Evolutionary conservation across 2,797 vertebrate genomes (phyloP).

Genomic region (Allobates femoralis): DNA sequence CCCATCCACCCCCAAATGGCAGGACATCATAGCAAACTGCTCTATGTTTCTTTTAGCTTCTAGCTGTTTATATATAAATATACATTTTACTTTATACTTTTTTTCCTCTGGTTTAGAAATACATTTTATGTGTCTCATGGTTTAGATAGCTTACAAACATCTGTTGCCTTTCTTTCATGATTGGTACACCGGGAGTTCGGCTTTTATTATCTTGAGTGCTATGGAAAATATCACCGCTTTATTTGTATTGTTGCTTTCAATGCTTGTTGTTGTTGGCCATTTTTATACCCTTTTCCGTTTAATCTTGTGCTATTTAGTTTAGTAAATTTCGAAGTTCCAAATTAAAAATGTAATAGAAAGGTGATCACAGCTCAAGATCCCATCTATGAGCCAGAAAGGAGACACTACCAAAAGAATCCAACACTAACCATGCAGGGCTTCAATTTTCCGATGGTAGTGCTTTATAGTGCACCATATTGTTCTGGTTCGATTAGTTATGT

Average conservation of each 20-base stretch:
- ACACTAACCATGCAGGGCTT: no score
- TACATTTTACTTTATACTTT: background rate
- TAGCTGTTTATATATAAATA: constrained; percentile 28
- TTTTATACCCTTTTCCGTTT: no score
- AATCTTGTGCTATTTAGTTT: no score
- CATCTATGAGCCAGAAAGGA: no score
- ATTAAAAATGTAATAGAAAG: no score
- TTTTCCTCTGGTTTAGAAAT: background rate
- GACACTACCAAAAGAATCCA: no score
- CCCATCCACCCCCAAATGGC: background rate
- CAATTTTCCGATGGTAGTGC: no score
- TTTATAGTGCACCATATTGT: no score
- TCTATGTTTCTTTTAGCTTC: background rate
- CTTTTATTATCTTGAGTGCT: background rate
- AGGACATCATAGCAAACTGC: background rate
- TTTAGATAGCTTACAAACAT: background rate
- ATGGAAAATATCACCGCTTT: background rate
- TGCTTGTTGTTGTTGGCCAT: no score
- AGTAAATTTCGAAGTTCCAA: no score
- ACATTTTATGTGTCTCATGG: background rate
- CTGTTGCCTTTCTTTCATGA: background rate
- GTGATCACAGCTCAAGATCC: no score
- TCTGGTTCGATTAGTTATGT: no score
- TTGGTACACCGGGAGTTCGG: background rate
- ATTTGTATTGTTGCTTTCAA: background rate